phyloP scores from a whole-genome alignment of 2,113 vertebrate genomes.

The Limnothrissa miodon region DNA sequence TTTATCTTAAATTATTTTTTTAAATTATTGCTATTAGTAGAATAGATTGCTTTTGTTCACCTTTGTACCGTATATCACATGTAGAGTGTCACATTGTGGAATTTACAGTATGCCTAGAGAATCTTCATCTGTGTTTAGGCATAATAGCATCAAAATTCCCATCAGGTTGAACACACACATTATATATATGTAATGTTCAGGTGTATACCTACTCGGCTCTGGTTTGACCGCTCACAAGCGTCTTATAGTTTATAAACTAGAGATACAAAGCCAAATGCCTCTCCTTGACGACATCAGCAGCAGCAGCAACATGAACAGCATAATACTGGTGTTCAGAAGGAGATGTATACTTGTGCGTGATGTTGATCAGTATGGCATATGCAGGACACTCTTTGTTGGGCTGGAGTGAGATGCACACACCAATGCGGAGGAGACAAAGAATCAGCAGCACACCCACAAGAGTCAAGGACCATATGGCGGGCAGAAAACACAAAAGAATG shows the following conservation, averaged over 20 bases:
- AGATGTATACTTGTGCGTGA: background rate
- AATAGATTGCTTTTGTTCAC: background rate
- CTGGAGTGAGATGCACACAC: background rate
- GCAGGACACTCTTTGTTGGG: background rate
- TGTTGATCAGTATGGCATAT: background rate
- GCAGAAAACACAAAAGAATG: background rate
- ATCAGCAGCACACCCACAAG: background rate
- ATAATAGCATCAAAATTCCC: background rate
- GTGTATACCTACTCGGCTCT: background rate
- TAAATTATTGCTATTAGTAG: background rate
- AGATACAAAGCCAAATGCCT: background rate
- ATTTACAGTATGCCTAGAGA: background rate
- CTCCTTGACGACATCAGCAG: background rate
- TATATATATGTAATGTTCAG: background rate
- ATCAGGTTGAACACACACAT: background rate
- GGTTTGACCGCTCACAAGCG: background rate
- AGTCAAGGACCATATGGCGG: background rate
- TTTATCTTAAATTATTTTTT: background rate
- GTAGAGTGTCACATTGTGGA: background rate
- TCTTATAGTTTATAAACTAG: background rate
- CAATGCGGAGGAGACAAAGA: background rate
- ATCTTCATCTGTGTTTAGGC: background rate
- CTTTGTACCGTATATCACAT: background rate
- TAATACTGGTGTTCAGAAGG: background rate
- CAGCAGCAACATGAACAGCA: background rate